Evolutionary conservation across 23 tunicate genomes (phyloP).

Genomic region (Pegea sp.): DNA sequence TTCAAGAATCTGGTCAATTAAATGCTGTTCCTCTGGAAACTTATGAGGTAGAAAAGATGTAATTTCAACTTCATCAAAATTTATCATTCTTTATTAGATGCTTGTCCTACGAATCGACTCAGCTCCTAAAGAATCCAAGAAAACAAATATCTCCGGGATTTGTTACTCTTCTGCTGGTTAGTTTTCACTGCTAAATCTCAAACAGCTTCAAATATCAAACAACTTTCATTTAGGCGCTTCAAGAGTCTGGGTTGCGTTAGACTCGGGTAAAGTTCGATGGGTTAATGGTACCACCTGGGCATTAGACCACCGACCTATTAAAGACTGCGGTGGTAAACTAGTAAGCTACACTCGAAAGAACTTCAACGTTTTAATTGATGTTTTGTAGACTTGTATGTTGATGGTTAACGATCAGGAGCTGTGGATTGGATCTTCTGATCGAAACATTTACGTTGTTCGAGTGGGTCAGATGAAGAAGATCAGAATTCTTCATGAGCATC

Average conservation of each 20-base stretch:
- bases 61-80: background rate
- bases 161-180: conserved; percentile 29
- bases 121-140: conserved; percentile 53
- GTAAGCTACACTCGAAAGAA: conserved; percentile 3
- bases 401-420: conserved; percentile 14
- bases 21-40: conserved; percentile 29
- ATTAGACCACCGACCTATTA: conserved; percentile 39
- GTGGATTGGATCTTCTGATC: conserved; percentile 61
- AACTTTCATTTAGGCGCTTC: conserved; percentile 3
- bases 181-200: background rate
- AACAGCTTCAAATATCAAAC: background rate
- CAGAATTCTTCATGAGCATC: conserved; percentile 32
- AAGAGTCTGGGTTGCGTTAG: conserved; percentile 31
- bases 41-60: conserved; percentile 14
- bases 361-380: background rate
- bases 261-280: conserved; percentile 32
- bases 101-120: conserved; percentile 30
- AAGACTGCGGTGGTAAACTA: conserved; percentile 32
- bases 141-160: conserved; percentile 15
- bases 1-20: conserved; percentile 12
- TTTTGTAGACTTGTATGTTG: conserved; percentile 12
- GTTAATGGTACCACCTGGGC: conserved; percentile 43
- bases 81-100: conserved; percentile 11
- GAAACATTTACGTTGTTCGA: conserved; percentile 21
- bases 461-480: conserved; percentile 21